phyloP scores from a whole-genome alignment of 2,113 vertebrate genomes.

The Collichthys lucidus region DNA sequence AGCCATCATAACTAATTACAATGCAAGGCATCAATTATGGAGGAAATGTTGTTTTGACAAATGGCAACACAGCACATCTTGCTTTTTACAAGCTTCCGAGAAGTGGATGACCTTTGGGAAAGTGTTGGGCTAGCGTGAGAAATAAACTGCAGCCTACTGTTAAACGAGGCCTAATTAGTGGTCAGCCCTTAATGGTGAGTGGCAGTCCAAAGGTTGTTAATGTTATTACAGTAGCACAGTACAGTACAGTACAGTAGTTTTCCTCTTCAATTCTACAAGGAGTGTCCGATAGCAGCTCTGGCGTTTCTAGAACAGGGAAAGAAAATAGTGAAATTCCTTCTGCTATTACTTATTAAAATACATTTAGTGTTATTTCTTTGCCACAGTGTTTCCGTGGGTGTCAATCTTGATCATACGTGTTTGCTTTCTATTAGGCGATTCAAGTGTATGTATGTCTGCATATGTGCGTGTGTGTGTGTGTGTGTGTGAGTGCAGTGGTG shows the following conservation, averaged over 20 bases:
- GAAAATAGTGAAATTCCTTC: conserved; percentile 70
- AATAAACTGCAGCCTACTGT: conserved; percentile 69
- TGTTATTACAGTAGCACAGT: conserved; percentile 55
- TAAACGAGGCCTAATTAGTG: conserved; percentile 74
- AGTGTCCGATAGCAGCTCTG: conserved; percentile 57
- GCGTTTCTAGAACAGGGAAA: conserved; percentile 63
- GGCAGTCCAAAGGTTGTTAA: conserved; percentile 65
- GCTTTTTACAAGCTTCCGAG: conserved; percentile 57
- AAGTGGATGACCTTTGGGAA: conserved; percentile 40
- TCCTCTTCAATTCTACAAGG: conserved; percentile 63
- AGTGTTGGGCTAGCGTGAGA: conserved; percentile 65
- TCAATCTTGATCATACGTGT: conserved; percentile 77
- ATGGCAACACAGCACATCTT: conserved; percentile 30
- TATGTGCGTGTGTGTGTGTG: conserved; percentile 1
- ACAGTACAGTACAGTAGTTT: conserved; percentile 12
- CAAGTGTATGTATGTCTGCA: conserved; percentile 34
- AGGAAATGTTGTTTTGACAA: conserved; percentile 45
- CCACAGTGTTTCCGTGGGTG: conserved; percentile 62
- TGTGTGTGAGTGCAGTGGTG: not conserved
- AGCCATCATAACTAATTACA: conserved; percentile 27
- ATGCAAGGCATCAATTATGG: conserved; percentile 8
- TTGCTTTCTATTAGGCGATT: conserved; percentile 71
- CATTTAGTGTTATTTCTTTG: conserved; percentile 69
- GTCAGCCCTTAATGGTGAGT: conserved; percentile 70
- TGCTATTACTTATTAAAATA: conserved; percentile 75